These are phyloP conservation scores for Toxotes chatareus DNA, from an alignment of 2,113 vertebrate genomes.

Conservation along the genomic window DNA sequence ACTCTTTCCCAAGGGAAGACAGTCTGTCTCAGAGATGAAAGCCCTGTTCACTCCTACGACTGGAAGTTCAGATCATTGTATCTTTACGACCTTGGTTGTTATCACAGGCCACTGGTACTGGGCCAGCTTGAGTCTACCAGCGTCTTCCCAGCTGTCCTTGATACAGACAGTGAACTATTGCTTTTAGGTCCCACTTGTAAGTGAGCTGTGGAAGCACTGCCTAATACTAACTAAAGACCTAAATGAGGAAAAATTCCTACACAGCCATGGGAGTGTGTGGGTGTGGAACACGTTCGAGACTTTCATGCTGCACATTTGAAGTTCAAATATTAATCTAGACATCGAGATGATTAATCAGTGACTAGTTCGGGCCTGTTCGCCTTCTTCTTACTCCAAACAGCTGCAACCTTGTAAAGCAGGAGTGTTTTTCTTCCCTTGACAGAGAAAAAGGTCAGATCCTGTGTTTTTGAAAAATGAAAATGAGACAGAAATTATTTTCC, in stretches of 20 bases:
- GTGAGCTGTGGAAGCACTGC: not conserved
- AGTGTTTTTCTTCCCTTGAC: not conserved
- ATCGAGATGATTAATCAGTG: conserved; percentile 63
- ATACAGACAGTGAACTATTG: not conserved
- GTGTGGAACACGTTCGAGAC: not conserved
- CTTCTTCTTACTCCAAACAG: not conserved
- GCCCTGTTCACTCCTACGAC: not conserved
- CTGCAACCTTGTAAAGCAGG: conserved; percentile 41
- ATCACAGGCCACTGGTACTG: not conserved
- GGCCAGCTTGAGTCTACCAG: not conserved
- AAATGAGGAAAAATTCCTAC: not conserved
- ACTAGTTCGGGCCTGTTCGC: conserved; percentile 12
- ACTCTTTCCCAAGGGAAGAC: too few species aligned
- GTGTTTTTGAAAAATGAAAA: not conserved
- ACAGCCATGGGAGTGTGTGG: not conserved
- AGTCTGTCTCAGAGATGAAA: too few species aligned
- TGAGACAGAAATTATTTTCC: not conserved
- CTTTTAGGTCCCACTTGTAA: not conserved
- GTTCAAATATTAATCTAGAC: conserved; percentile 33
- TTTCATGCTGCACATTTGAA: not conserved
- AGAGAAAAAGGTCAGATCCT: not conserved
- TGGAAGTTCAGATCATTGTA: not conserved
- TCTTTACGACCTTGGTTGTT: not conserved
- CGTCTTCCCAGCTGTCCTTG: too few species aligned
- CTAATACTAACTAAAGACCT: not conserved